Conservation (phyloP, 2,113 vertebrate species). For the Thunnus maccoyii region DNA sequence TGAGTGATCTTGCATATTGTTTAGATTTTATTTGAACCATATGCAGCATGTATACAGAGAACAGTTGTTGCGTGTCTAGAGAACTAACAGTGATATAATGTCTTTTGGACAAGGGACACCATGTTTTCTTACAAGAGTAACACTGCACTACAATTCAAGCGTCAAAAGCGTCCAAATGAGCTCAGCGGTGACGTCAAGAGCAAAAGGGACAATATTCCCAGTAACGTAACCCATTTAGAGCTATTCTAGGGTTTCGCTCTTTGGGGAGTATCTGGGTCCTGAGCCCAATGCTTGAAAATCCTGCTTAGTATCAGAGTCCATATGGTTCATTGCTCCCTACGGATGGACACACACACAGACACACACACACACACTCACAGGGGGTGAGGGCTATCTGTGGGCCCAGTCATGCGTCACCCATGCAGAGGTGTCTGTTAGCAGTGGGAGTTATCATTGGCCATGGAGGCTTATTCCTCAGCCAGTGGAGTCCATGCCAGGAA, state of each 20-base stretch:
- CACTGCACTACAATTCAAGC: not conserved
- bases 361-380: conserved; percentile 14
- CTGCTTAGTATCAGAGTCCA: conserved; percentile 44
- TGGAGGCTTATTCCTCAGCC: conserved; percentile 71
- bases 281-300: conserved; percentile 35
- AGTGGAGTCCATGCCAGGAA: conserved; percentile 65
- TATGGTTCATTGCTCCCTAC: conserved; percentile 23
- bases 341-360: conserved; percentile 22
- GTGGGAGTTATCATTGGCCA: conserved; percentile 76
- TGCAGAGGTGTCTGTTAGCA: conserved; percentile 74
- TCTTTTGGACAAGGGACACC: conserved; percentile 17
- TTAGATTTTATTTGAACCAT: conserved; percentile 66
- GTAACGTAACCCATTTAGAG: conserved; percentile 44
- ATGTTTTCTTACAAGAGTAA: conserved; percentile 22
- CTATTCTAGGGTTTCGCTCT: conserved; percentile 28
- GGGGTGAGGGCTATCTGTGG: conserved; percentile 50
- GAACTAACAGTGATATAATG: conserved; percentile 22
- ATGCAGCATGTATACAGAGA: conserved; percentile 35
- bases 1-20: conserved; percentile 26
- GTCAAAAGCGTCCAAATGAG: conserved; percentile 15
- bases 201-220: conserved; percentile 23
- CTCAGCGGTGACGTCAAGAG: conserved; percentile 29
- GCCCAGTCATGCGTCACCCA: conserved; percentile 69
- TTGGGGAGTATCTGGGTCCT: conserved; percentile 29
- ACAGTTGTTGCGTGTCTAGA: conserved; percentile 32